These are phyloP conservation scores for Erythrocercus mccallii DNA, from an alignment of 2,113 vertebrate genomes.

Conservation along the genomic window DNA sequence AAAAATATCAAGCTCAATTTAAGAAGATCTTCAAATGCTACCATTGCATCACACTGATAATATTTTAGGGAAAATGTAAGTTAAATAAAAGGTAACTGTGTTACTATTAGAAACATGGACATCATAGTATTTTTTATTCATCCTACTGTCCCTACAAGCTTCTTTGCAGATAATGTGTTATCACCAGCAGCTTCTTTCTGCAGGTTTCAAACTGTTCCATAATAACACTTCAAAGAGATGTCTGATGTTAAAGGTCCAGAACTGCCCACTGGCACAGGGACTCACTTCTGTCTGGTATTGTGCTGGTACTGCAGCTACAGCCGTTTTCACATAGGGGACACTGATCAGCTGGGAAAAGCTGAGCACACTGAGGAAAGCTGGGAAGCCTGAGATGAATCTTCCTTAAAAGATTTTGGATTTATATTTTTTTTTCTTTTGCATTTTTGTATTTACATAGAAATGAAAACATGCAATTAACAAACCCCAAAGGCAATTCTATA, in stretches of 20 bases:
- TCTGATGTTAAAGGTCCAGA: not conserved
- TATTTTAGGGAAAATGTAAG: not conserved
- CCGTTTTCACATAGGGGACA: not conserved
- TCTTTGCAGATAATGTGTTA: not conserved
- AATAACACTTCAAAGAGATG: not conserved
- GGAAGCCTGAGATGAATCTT: not conserved
- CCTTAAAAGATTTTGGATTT: not conserved
- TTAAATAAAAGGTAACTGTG: not conserved
- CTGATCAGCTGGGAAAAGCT: not conserved
- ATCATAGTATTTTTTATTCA: not conserved
- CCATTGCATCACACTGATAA: not conserved
- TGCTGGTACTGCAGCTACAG: not conserved
- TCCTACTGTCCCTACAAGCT: not conserved
- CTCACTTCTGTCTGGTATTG: not conserved
- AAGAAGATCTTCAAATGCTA: not conserved
- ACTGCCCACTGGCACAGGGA: not conserved
- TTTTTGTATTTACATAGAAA: not conserved
- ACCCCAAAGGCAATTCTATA: not conserved
- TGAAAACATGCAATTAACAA: not conserved
- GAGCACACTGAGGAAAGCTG: not conserved
- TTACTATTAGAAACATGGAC: not conserved
- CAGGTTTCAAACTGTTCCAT: not conserved
- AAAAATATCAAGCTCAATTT: conserved; percentile 19
- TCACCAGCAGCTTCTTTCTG: not conserved
- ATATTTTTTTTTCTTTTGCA: not conserved